A percentile compares a stretch with the other conserved stretches of the same genome.
Evolutionary conservation across 2,113 vertebrate genomes (phyloP).

Genomic region (Prionailurus bengalensis): DNA sequence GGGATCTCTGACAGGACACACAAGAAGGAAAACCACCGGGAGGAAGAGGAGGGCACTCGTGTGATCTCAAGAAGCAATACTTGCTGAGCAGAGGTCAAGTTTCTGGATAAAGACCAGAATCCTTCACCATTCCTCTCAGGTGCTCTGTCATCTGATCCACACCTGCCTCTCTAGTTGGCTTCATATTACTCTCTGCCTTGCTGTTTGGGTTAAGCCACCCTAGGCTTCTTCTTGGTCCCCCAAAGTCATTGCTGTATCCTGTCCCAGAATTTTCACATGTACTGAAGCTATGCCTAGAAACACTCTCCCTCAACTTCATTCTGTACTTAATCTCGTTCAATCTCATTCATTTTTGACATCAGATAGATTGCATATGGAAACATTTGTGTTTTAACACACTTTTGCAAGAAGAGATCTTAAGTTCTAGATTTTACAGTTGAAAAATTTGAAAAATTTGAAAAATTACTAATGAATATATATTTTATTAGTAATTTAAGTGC

Average conservation of each 20-base stretch:
- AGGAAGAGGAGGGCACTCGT: background rate
- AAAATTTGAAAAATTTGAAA: background rate
- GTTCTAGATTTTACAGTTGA: background rate
- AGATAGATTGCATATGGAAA: background rate
- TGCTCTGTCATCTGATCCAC: background rate
- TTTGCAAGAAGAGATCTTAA: background rate
- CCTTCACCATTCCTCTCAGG: background rate
- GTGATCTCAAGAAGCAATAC: background rate
- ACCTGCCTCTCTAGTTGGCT: rapidly evolving
- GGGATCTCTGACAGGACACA: background rate
- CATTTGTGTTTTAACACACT: background rate
- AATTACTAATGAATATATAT: background rate
- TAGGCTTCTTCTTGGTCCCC: background rate
- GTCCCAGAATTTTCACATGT: background rate
- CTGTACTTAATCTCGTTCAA: background rate
- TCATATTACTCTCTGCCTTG: background rate
- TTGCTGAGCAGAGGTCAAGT: background rate
- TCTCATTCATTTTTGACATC: background rate
- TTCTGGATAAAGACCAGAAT: background rate
- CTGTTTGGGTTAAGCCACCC: background rate
- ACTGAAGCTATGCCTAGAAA: background rate
- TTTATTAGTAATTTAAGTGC: background rate
- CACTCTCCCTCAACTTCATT: background rate
- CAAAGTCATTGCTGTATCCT: background rate
- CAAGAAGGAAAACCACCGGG: background rate